Evolutionary conservation across 2,113 vertebrate genomes (phyloP), one percentile per base, ranked within the genome.

Genomic region (Patagioenas fasciata): DNA sequence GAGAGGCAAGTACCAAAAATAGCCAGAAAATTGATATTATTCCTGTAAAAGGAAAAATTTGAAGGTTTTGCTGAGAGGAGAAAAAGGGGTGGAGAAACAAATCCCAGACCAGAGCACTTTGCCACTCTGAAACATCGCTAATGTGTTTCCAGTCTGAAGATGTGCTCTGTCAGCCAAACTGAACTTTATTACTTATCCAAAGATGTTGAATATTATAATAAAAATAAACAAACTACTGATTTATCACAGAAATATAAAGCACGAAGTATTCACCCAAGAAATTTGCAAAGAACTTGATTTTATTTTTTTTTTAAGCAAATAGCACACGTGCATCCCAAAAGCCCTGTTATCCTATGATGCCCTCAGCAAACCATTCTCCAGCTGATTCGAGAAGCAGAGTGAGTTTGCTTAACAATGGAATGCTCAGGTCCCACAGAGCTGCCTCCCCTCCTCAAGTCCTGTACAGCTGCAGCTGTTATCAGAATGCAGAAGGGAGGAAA

Each of bases 1-100:
- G 78, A 91, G 50, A 94, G 36, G 77, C 44, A 85, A 92, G 84
- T 40, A 75, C 51, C 44, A 95, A 78, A 95, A 95, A 93, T 81
- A 91, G 53, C 20, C 72, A 61, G 18, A 78, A 95, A 95, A 93
- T 61, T 62, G 61, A 53, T 67, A 81, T 92, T 94, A 81, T 85
- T 94, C 44, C 91, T 80, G 80, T 58, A 70, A 90, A 86, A 93
- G 82, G 66, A 83, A 82, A 85, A 83, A 66, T 40, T 1, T 57
- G 50, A 88, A 73, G n/a, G 56, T 40, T 94, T 90, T 92, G 21
- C 88, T 66, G 28, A 6, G 28, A n/a, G 24, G 13, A 40, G 18
- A 19, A 83, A 75, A 38, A 81, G 9, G 18, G 3, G 28, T 26
- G 14, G 12, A 40, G n/a, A 50, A 73, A 72, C 65, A 83, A 88